Conservation (phyloP, 2,797 vertebrate species). For the Manis pentadactyla region DNA sequence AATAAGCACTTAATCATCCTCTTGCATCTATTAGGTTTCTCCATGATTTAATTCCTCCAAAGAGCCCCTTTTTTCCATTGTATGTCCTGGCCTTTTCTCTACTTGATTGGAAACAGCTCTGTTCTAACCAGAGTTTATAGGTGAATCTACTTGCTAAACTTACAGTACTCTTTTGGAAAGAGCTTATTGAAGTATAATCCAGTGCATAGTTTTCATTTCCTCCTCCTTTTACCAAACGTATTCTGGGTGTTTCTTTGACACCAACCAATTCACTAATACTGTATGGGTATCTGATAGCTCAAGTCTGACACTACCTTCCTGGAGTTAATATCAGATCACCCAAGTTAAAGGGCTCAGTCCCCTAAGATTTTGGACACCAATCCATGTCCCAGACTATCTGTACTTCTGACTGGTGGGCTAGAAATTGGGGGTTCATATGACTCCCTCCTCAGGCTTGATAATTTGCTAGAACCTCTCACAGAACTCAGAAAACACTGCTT, state of each 20-base stretch:
- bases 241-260: background rate
- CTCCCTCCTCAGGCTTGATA: background rate
- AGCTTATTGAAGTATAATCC: constrained; percentile 5
- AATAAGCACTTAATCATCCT: background rate
- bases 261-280: background rate
- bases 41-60: background rate
- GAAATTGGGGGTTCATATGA: background rate
- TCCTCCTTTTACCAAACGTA: background rate
- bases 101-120: background rate
- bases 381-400: background rate
- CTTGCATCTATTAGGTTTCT: background rate
- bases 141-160: constrained; percentile 12
- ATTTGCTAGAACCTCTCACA: background rate
- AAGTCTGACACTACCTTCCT: background rate
- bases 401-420: background rate
- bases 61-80: background rate
- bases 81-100: background rate
- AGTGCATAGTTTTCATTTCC: background rate
- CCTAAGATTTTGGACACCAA: background rate
- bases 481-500: background rate
- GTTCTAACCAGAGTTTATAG: background rate
- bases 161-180: constrained; percentile 31
- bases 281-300: background rate
- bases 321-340: background rate
- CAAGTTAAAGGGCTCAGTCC: background rate